Percentiles rank a stretch among this genome's conserved stretches.
These are phyloP conservation scores for Discoglossus pictus DNA, from an alignment of 2,797 vertebrate species.

Conservation along the genomic window DNA sequence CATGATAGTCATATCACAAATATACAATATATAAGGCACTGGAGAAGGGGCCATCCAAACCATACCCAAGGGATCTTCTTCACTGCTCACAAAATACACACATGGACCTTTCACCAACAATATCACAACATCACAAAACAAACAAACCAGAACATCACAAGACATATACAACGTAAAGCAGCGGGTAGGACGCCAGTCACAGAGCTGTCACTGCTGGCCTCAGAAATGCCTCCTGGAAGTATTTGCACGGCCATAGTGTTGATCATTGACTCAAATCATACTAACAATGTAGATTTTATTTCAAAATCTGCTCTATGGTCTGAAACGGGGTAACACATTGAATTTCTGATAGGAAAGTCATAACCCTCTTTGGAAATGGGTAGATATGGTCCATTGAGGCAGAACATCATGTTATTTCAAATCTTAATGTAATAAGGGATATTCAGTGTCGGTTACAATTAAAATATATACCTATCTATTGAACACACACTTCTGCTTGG, in stretches of 20 bases:
- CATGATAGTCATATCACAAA: constrained; percentile 14
- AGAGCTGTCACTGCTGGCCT: constrained; percentile 40
- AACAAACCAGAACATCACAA: constrained; percentile 11
- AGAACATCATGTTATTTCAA: too few relatives aligned
- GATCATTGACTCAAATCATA: too few relatives aligned
- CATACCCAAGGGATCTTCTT: background rate
- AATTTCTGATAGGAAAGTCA: too few relatives aligned
- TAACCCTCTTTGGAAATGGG: too few relatives aligned
- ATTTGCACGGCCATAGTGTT: background rate
- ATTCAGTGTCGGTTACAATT: too few relatives aligned
- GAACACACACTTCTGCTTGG: too few relatives aligned
- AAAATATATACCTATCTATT: too few relatives aligned
- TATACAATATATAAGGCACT: background rate
- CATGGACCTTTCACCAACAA: constrained; percentile 8
- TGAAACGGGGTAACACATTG: too few relatives aligned
- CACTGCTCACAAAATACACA: constrained; percentile 10
- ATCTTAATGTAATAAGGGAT: too few relatives aligned
- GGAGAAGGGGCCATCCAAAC: background rate
- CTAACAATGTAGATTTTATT: too few relatives aligned
- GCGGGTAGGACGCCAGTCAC: constrained; percentile 20
- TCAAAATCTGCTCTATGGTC: too few relatives aligned
- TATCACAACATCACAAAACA: constrained; percentile 6
- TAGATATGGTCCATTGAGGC: too few relatives aligned
- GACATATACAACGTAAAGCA: constrained; percentile 32
- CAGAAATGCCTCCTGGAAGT: constrained; percentile 32